These are phyloP conservation scores for Eupithecia pulchellata DNA, from an alignment of 2,888 invertebrate genomes.

Conservation along the genomic window DNA sequence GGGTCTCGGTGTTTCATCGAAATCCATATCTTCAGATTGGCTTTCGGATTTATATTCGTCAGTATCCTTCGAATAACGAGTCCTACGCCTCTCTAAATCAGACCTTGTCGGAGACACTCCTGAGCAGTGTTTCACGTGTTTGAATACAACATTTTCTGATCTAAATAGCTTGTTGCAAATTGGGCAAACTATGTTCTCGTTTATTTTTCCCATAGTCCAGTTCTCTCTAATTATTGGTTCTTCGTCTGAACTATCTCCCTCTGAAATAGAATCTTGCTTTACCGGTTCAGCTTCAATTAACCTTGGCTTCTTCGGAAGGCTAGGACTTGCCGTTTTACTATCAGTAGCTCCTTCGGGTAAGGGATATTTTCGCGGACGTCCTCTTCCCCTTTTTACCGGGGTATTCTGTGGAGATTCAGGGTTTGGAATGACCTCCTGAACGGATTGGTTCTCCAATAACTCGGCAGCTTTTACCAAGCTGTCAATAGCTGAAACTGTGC, in stretches of 20 bases:
- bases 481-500: slow-evolving; percentile 75
- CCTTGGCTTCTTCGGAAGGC: slow-evolving; percentile 72
- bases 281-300: slow-evolving; percentile 62
- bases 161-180: slow-evolving; percentile 81
- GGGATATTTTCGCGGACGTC: slow-evolving; percentile 79
- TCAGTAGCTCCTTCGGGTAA: slow-evolving; percentile 60
- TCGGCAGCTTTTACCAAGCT: slow-evolving; percentile 80
- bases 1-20: slow-evolving; percentile 56
- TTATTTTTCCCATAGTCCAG: slow-evolving; percentile 84
- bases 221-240: slow-evolving; percentile 71
- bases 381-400: slow-evolving; percentile 75
- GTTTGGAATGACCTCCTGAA: slow-evolving; percentile 47
- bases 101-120: slow-evolving; percentile 79
- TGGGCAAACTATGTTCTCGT: slow-evolving; percentile 81
- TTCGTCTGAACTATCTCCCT: slow-evolving; percentile 65
- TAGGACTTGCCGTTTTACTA: slow-evolving; percentile 61
- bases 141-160: slow-evolving; percentile 81
- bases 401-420: slow-evolving; percentile 59
- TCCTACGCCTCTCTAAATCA: slow-evolving; percentile 70
- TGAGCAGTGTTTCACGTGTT: slow-evolving; percentile 83
- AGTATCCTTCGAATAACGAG: slow-evolving; percentile 64
- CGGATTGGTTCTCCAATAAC: slow-evolving; percentile 74
- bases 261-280: slow-evolving; percentile 53
- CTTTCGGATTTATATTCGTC: slow-evolving; percentile 64
- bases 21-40: slow-evolving; percentile 62